Conservation (phyloP, 2,888 invertebrate genomes). For the Anthrax anthrax region DNA sequence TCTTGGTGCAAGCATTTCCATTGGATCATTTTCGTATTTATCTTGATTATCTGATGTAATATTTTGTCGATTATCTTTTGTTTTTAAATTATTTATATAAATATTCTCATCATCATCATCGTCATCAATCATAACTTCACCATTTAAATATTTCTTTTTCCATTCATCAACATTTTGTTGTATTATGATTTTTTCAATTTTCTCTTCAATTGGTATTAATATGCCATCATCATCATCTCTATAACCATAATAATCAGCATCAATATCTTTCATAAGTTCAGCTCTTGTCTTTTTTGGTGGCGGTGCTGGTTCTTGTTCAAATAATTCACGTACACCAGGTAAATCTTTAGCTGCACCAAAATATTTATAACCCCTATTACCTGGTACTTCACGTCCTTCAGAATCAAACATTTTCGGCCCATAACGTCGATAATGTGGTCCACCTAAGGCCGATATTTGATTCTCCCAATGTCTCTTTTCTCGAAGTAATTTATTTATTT, state of each 20-base stretch:
- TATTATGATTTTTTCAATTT: slow-evolving; percentile 57
- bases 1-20: slow-evolving; percentile 36
- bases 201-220: slow-evolving; percentile 71
- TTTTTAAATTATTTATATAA: slow-evolving; percentile 29
- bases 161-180: slow-evolving; percentile 51
- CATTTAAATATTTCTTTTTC: slow-evolving; percentile 46
- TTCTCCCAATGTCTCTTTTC: slow-evolving; percentile 98
- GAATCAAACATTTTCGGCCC: slow-evolving; percentile 90
- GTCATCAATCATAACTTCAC: slow-evolving; percentile 38
- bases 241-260: slow-evolving; percentile 98
- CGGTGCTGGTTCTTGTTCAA: slow-evolving; percentile 88
- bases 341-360: slow-evolving; percentile 97
- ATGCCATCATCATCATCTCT: slow-evolving; percentile 97
- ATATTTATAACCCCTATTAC: slow-evolving; percentile 96
- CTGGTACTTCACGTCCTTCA: slow-evolving; percentile 92
- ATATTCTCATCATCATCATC: slow-evolving; percentile 56
- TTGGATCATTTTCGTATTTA: slow-evolving; percentile 21
- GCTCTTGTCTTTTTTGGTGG: slow-evolving; percentile 84
- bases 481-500: slow-evolving; percentile 92
- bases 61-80: slow-evolving; percentile 17
- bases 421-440: slow-evolving; percentile 81
- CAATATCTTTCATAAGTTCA: slow-evolving; percentile 95
- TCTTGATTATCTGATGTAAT: slow-evolving; percentile 10
- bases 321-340: slow-evolving; percentile 93
- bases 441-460: slow-evolving; percentile 87